Percentiles rank a stretch among this genome's conserved stretches.
Evolutionary conservation across 2,888 invertebrate species (phyloP).

Genomic region (Chromoteleia sp.): DNA sequence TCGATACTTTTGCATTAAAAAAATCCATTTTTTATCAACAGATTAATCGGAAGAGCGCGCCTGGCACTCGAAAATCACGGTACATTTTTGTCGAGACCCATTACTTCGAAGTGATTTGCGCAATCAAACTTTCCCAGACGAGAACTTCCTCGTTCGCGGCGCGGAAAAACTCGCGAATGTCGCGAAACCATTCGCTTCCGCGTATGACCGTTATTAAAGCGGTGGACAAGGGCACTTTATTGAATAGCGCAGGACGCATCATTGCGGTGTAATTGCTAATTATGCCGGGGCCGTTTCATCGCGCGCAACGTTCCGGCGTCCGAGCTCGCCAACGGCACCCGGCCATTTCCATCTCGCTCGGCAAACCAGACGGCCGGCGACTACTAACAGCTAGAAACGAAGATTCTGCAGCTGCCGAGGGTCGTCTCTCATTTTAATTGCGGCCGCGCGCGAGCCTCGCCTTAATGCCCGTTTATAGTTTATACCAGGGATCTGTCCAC

Average conservation of each 20-base stretch:
- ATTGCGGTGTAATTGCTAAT: constrained; percentile 66
- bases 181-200: constrained; percentile 57
- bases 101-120: constrained; percentile 28
- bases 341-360: constrained; percentile 67
- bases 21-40: too few relatives aligned
- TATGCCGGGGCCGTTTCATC: constrained; percentile 61
- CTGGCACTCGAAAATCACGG: too few relatives aligned
- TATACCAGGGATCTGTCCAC: constrained; percentile 58
- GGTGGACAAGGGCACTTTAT: constrained; percentile 57
- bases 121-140: constrained; percentile 40
- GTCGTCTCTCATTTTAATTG: constrained; percentile 71
- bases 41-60: too few relatives aligned
- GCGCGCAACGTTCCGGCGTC: constrained; percentile 39
- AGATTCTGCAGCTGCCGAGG: constrained; percentile 72
- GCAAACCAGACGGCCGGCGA: constrained; percentile 47
- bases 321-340: constrained; percentile 43
- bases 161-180: constrained; percentile 50
- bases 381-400: constrained; percentile 65
- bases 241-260: constrained; percentile 60
- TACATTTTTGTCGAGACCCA: constrained; percentile 2
- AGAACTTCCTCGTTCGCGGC: constrained; percentile 37
- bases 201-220: constrained; percentile 60
- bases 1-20: too few relatives aligned
- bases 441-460: constrained; percentile 67
- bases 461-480: constrained; percentile 71